Conservation (phyloP, 2,888 invertebrate genomes). For the Ariolimax columbianus region DNA sequence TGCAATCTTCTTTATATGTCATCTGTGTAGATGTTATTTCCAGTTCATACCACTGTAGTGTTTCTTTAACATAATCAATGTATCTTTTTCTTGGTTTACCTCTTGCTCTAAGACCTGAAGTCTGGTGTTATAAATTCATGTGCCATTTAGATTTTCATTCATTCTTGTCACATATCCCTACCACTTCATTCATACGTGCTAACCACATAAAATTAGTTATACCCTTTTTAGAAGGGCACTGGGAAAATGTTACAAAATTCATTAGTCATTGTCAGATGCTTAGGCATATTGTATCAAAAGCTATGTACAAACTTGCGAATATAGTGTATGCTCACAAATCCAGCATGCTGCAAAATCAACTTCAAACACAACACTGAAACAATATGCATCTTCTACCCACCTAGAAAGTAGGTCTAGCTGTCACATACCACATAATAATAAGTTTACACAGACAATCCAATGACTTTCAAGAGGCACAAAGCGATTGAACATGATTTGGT, state of each 20-base stretch:
- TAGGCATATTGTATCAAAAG: slow-evolving; percentile 25
- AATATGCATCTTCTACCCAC: background rate
- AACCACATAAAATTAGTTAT: background rate
- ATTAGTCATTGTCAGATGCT: background rate
- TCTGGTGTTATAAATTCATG: too few species aligned
- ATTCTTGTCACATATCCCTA: too few species aligned
- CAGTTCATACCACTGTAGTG: too few species aligned
- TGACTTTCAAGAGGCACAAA: background rate
- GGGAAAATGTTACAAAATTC: too few species aligned
- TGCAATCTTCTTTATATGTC: too few species aligned
- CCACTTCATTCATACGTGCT: too few species aligned
- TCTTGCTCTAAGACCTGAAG: too few species aligned
- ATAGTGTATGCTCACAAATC: slow-evolving; percentile 20
- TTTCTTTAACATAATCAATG: too few species aligned
- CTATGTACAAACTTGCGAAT: slow-evolving; percentile 19
- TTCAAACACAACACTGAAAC: background rate
- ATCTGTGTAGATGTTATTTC: too few species aligned
- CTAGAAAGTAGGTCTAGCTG: background rate
- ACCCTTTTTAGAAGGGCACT: background rate
- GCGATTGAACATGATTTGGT: background rate
- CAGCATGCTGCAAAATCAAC: background rate
- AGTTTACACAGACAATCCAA: background rate
- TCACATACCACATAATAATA: background rate
- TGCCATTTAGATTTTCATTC: too few species aligned
- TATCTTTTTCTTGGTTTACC: too few species aligned